Percentiles rank a stretch among this genome's conserved stretches.
Conservation (phyloP, 2,888 invertebrate species). For the Eubasilissa splendida region DNA sequence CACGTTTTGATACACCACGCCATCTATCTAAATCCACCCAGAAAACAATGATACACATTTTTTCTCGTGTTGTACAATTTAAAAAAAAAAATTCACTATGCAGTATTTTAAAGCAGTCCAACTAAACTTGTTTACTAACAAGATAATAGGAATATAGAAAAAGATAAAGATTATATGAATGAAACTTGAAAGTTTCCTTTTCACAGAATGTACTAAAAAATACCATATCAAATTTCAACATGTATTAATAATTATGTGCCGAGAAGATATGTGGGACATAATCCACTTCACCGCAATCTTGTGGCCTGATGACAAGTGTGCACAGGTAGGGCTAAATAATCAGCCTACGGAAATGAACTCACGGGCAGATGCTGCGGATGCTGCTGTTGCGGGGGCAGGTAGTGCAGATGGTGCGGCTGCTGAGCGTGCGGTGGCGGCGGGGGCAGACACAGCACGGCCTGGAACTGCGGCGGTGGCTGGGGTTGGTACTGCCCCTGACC, state of each 20-base stretch:
- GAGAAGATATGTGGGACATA: background rate
- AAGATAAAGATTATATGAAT: background rate
- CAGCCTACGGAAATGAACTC: conserved; percentile 13
- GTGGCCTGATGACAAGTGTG: background rate
- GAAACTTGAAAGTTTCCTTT: background rate
- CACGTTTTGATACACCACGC: no score
- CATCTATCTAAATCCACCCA: no score
- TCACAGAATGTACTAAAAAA: background rate
- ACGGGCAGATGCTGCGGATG: conserved; percentile 53
- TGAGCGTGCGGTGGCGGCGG: conserved; percentile 65
- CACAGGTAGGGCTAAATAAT: background rate
- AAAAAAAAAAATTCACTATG: no score
- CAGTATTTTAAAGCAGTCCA: no score
- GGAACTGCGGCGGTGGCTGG: conserved; percentile 62
- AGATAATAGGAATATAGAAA: background rate
- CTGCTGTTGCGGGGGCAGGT: conserved; percentile 67
- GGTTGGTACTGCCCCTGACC: conserved; percentile 61
- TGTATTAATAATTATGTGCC: background rate
- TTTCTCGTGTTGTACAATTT: no score
- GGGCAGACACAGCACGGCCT: conserved; percentile 59
- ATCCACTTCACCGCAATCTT: background rate
- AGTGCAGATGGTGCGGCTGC: conserved; percentile 65
- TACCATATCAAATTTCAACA: background rate
- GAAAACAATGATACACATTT: no score
- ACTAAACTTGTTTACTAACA: background rate